Base-by-base conservation (phyloP, 2,797 vertebrate species). In the Loris lydekkerianus region DNA sequence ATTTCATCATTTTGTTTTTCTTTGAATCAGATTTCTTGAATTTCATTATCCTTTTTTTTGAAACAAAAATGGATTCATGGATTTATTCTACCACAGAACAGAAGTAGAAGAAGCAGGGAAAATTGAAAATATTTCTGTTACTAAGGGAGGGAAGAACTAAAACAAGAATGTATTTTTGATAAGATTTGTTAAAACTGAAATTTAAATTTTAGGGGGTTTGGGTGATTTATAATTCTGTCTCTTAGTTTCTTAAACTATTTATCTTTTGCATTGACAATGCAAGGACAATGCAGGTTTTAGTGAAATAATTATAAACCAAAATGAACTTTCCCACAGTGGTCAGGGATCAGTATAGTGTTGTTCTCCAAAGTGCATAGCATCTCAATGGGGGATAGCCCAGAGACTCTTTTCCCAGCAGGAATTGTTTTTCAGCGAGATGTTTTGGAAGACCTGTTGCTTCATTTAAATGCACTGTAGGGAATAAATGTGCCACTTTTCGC, bases 11-110 rank as follows among this genome's bases (percentile, higher is more conserved):
- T 89, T 6, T 84, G 10, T 46, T 96, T 95, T 85, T 11, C 77
- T 40, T 87, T 95, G 53, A 96, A 69, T 53, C 49, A 14, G 49
- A 53, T 3, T 81, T 95, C 89, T 77, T 92, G 65, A 70, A 67
- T 96, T 92, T 94, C 7, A 82, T 95, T 95, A 96, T 53, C 0
- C 15, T 75, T 23, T 93, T 86, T 95, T 61, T 80, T 43, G 56
- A 94, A 46, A 53, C 18, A 37, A 81, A 61, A 96, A 67, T 92
- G 17, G 2, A 40, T 83, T 49, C 82, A 10, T 77, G 58, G 34
- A n/a, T 70, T 90, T 72, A 37, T 90, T 94, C 76, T 61, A 60
- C 11, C 34, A 11, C 49, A 72, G 70, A 89, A 40, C 27, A 58
- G n/a, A 81, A 86, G 15, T 49, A 91, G 58, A 89, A 60, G 2